Evolutionary conservation across 2,113 vertebrate genomes (phyloP), one percentile per base, ranked within the genome.

Genomic region (Pedetes capensis): DNA sequence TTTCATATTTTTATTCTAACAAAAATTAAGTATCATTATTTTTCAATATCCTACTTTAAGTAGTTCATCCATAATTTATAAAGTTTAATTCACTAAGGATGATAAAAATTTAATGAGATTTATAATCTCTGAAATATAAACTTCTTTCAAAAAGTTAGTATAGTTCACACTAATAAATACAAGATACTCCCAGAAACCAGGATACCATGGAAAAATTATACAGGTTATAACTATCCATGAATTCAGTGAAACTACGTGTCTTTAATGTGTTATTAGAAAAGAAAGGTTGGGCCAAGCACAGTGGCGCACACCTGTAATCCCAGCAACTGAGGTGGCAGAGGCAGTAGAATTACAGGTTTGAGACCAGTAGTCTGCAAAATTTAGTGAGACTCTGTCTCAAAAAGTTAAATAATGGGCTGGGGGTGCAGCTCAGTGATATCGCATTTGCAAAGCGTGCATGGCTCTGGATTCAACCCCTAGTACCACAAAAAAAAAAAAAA

Each of bases 41-140:
- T 76, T 81, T 86, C 64, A 85, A 92, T 75, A 89, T 34, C 18
- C 32, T 94, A 92, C 51, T 75, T 94, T 92, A 86, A 78, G n/a
- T 68, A 92, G 39, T 59, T 84, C n/a, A 79, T 42, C 22, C 29
- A 27, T 82, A 79, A 92, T 59, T 49, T 92, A 23, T 74, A 84
- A 71, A 39, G 18, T 72, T 83, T 83, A 72, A 94, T 94, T 88
- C 69, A 79, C 34, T 74, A 34, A 94, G 18, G 22, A 68, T 74
- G 51, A 16, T 37, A 39, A 74, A 86, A 92, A 93, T 47, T 25
- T 57, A n/a, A n/a, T n/a, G 29, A 57, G 47, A 61, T 42, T 78
- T 74, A 85, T 78, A 94, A 72, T 5, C 8, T 82, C 34, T 71
- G 61, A 95, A 95, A 87, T 51, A 44, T 5, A 79, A 69, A 91